Evolutionary conservation across 2,888 invertebrate species (phyloP).

Genomic region (Rugalucina vietnamica): DNA sequence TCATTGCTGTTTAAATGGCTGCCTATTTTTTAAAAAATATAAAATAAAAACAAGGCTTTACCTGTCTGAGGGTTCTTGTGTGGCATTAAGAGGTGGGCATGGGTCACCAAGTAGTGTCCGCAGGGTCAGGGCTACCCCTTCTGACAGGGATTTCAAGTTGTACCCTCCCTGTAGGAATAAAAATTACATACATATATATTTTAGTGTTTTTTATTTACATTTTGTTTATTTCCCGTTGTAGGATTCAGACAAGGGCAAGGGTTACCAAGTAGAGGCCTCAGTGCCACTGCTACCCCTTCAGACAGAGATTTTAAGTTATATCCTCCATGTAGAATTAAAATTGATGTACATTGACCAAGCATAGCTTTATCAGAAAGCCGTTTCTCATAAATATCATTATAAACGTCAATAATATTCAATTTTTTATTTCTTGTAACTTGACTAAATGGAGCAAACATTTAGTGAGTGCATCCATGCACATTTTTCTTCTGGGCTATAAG

Average conservation of each 20-base stretch:
- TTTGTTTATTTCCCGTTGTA: slow-evolving; percentile 68
- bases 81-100: slow-evolving; percentile 87
- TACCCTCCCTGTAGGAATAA: slow-evolving; percentile 90
- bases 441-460: too few relatives aligned
- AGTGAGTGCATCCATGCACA: too few relatives aligned
- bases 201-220: too few relatives aligned
- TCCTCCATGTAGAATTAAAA: slow-evolving; percentile 88
- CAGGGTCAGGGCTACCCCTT: slow-evolving; percentile 93
- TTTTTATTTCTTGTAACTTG: too few relatives aligned
- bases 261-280: slow-evolving; percentile 92
- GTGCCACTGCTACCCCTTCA: slow-evolving; percentile 93
- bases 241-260: slow-evolving; percentile 88
- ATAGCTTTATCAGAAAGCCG: too few relatives aligned
- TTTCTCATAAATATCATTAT: too few relatives aligned
- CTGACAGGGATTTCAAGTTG: slow-evolving; percentile 93
- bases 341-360: too few relatives aligned
- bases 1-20: too few relatives aligned
- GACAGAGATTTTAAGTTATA: slow-evolving; percentile 94
- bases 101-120: slow-evolving; percentile 92
- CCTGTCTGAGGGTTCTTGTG: slow-evolving; percentile 77
- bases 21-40: too few relatives aligned
- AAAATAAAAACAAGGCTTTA: slow-evolving; percentile 41
- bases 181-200: too few relatives aligned
- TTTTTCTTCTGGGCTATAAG: too few relatives aligned
- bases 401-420: too few relatives aligned